These are phyloP conservation scores for Papilio helenus DNA, from an alignment of 1,140 invertebrate genomes.

Conservation along the genomic window DNA sequence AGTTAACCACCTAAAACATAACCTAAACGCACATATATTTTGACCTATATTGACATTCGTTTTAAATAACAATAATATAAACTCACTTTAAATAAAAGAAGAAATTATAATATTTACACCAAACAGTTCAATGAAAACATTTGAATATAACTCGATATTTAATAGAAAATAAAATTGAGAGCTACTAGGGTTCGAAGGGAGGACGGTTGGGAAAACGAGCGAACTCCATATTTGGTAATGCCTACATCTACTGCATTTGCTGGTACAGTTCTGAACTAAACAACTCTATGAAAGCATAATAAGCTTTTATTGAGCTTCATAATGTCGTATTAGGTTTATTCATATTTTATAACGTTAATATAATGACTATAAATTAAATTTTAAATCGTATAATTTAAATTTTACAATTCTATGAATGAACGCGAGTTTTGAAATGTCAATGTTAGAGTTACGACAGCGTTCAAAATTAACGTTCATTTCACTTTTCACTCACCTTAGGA, in stretches of 20 bases:
- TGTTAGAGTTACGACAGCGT: background rate
- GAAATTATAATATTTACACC: conserved; percentile 72
- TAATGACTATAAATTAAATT: background rate
- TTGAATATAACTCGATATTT: conserved; percentile 74
- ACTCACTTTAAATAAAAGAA: conserved; percentile 77
- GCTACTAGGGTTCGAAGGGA: conserved; percentile 81
- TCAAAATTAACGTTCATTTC: conserved; percentile 28
- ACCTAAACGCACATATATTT: conserved; percentile 69
- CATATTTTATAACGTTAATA: conserved; percentile 16
- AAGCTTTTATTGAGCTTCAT: background rate
- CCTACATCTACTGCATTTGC: conserved; percentile 76
- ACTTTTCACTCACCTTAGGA: conserved; percentile 45
- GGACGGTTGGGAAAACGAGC: conserved; percentile 83
- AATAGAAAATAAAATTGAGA: conserved; percentile 78
- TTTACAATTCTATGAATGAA: conserved; percentile 16
- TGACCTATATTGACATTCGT: conserved; percentile 80
- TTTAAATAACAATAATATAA: conserved; percentile 57
- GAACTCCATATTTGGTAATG: conserved; percentile 84
- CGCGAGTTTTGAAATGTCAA: conserved; percentile 33
- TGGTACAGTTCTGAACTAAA: conserved; percentile 57
- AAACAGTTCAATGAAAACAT: conserved; percentile 78
- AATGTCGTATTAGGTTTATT: background rate
- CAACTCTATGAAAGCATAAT: conserved; percentile 17
- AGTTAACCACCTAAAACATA: conserved; percentile 76
- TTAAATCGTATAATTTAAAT: conserved; percentile 4